Base-by-base conservation (phyloP, 2,797 vertebrate genomes). In the Sebastes wilsoni region DNA sequence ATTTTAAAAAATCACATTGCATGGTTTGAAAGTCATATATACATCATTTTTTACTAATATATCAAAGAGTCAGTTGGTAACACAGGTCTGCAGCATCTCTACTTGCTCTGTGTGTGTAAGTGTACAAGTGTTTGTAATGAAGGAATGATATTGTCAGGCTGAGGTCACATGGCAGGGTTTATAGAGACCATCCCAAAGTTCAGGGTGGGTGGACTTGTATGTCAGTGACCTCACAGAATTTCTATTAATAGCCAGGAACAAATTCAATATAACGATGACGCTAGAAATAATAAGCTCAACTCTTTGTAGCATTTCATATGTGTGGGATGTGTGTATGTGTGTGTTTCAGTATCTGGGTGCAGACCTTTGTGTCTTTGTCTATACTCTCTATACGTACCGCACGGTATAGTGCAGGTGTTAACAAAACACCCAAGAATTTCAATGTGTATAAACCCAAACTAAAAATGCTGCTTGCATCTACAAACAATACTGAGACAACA, bases 121-220 rank as follows among this genome's bases (percentile, higher is more conserved):
- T 64, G n/a, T 23, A 36, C 8, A 23, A 62, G 25, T 25, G 32
- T 54, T 81, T 72, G 27, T 28, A 20, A 27, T 61, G 28, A 52
- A 59, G 38, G 81, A 86, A 61, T 72, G 72, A 46, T 75, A 13
- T 80, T 56, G 75, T 84, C 42, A 84, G 84, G 82, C 79, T 61
- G 68, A 90, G 72, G 79, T 85, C 81, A 85, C 60, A 80, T 66
- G 79, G 72, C 79, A 67, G 36, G 20, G 66, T 46, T 82, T 56
- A 28, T 18, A 61, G 34, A 81, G 49, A 65, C 27, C 67, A 76
- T 67, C 60, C 75, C 12, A 36, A 18, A 49, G 62, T 83, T 87
- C n/a, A 72, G 32, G 62, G 30, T 69, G 20, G 25, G 54, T 75
- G 7, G 9, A 82, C 34, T 61, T 60, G 42, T 32, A 66, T 27